Base-by-base conservation (phyloP, 2,113 vertebrate genomes). In the Corvus hawaiiensis region DNA sequence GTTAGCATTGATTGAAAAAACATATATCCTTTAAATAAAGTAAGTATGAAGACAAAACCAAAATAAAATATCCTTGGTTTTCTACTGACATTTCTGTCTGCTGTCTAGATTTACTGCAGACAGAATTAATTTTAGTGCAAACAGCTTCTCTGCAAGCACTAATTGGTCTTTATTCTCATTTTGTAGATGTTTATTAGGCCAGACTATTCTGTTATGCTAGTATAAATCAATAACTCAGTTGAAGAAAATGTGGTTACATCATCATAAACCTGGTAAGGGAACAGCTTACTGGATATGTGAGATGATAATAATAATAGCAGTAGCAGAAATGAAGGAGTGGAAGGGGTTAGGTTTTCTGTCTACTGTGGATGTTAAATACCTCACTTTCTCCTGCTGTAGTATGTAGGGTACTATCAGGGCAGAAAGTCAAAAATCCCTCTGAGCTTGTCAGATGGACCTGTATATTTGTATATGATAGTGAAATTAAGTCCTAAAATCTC, bases 401-500 rank as follows among this genome's bases (percentile, higher is more conserved):
- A 17, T 64, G 7, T 55, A 81, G 72, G 79, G 59, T 84, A 54
- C 63, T 59, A 66, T 46, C 63, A 81, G 72, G 68, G 59, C 59
- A 91, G 59, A 93, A 96, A 86, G 83, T 76, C 2, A 66, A 51
- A 93, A 88, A 74, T 77, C 59, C 88, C 64, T 90, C 44, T 51
- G 86, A 90, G 72, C 19, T 71, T 91, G 55, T 92, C 26, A 44
- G 37, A 66, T 88, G 55, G 75, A 79, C 62, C 46, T 69, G 32
- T 41, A 10, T 93, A 32, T 96, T 96, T 96, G 79, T 72, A 89
- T 80, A 56, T 73, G 54, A 90, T 77, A 46, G 79, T 74, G 83
- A 90, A 96, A 90, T 86, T 22, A 88, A 94, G 91, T 89, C 91
- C 69, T 92, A 49, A 88, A 89, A 78, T 80, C 51, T 91, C 67